These are phyloP conservation scores for Drosophila picticornis DNA, from an alignment of 2,888 invertebrate species.

Conservation along the genomic window DNA sequence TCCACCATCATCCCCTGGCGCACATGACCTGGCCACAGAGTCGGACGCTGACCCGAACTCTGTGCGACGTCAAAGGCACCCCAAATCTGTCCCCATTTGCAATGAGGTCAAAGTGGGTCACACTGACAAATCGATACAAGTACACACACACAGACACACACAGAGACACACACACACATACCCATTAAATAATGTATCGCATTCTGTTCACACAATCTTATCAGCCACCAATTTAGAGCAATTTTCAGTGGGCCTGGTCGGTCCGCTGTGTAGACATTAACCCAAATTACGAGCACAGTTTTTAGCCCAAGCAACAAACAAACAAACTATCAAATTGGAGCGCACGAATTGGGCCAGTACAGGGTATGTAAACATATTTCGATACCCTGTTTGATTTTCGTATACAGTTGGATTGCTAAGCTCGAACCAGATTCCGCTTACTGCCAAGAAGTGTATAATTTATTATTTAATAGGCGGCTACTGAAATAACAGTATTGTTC, in stretches of 20 bases:
- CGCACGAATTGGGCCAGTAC: not conserved
- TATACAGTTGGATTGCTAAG: not conserved
- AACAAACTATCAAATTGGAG: constrained; percentile 24
- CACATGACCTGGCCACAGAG: not conserved
- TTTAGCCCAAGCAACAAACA: constrained; percentile 35
- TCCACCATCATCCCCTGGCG: not conserved
- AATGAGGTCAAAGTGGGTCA: constrained; percentile 42
- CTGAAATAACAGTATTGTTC: not conserved
- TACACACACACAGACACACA: not conserved
- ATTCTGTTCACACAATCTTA: constrained; percentile 31
- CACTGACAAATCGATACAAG: constrained; percentile 5
- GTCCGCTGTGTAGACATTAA: constrained; percentile 49
- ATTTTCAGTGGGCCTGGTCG: constrained; percentile 23
- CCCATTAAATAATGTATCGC: constrained; percentile 3
- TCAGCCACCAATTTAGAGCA: constrained; percentile 19
- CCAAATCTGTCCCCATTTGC: not conserved
- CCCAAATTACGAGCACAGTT: constrained; percentile 29
- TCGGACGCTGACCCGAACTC: not conserved
- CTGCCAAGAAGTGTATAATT: not conserved
- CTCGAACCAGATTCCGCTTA: not conserved
- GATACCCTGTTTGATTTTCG: not conserved
- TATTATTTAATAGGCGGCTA: not conserved
- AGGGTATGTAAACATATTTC: no score
- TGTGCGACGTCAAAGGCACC: constrained; percentile 32
- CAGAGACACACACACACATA: not conserved